Evolutionary conservation across 2,888 invertebrate species (phyloP).

Genomic region (Stenodema calcarata): DNA sequence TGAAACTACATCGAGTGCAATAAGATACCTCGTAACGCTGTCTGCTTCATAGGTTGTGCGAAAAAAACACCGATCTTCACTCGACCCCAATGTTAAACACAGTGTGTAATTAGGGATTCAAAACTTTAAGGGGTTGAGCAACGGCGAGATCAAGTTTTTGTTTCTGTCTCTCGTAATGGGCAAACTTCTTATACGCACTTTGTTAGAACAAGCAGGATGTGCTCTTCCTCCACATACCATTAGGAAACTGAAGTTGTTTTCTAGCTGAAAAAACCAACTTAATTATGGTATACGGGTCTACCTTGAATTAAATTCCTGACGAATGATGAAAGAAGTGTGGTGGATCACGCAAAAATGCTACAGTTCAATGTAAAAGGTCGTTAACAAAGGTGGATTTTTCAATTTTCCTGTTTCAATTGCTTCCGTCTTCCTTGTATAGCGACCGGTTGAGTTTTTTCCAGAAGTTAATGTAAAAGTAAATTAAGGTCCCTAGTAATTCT

Average conservation of each 20-base stretch:
- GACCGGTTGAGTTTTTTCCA: too few species aligned
- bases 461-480: too few species aligned
- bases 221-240: not conserved
- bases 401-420: too few species aligned
- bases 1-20: not conserved
- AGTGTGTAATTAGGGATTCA: not conserved
- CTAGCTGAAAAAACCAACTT: too few species aligned
- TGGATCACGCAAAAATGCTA: too few species aligned
- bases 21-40: not conserved
- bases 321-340: too few species aligned
- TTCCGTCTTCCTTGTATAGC: too few species aligned
- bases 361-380: too few species aligned
- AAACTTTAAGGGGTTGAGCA: not conserved
- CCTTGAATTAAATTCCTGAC: too few species aligned
- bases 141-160: not conserved
- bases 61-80: not conserved
- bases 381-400: too few species aligned
- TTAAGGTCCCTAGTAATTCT: too few species aligned
- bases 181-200: not conserved
- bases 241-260: not conserved
- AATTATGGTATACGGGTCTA: too few species aligned
- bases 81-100: not conserved
- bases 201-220: not conserved
- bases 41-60: not conserved
- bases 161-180: not conserved